Conservation (phyloP, 2,113 vertebrate genomes). For the Chitala chitala region DNA sequence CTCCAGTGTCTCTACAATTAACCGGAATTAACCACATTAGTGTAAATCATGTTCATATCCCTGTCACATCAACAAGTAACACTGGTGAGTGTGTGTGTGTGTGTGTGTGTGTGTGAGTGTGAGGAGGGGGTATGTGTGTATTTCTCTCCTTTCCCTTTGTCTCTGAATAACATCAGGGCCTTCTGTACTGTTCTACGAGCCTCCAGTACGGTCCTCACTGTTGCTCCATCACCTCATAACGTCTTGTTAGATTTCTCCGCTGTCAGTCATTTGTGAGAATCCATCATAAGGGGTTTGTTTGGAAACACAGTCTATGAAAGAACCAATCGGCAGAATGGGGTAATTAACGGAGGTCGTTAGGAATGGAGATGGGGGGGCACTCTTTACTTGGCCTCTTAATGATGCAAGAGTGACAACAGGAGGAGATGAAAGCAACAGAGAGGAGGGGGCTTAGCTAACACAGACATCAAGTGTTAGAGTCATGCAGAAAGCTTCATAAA, state of each 20-base stretch:
- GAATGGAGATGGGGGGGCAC: background rate
- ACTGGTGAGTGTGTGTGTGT: too few species aligned
- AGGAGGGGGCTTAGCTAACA: too few species aligned
- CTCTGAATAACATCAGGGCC: too few species aligned
- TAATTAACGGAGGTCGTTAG: background rate
- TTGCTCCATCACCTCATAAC: background rate
- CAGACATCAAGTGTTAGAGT: too few species aligned
- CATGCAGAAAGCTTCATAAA: too few species aligned
- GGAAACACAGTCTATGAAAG: background rate
- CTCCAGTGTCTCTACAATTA: too few species aligned
- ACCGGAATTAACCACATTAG: too few species aligned
- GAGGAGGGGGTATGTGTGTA: too few species aligned
- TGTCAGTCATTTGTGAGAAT: background rate
- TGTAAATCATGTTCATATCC: too few species aligned
- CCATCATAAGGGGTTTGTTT: constrained; percentile 1
- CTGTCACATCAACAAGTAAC: too few species aligned
- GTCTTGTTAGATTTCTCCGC: background rate
- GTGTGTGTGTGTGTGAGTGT: too few species aligned
- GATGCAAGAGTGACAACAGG: background rate
- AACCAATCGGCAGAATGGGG: background rate
- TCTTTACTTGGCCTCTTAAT: background rate
- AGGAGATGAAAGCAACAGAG: constrained; percentile 3
- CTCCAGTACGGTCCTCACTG: background rate
- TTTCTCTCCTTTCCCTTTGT: too few species aligned
- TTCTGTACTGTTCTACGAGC: background rate